These are phyloP conservation scores for Carassius carassius DNA, from an alignment of 2,113 vertebrate species.

Conservation along the genomic window DNA sequence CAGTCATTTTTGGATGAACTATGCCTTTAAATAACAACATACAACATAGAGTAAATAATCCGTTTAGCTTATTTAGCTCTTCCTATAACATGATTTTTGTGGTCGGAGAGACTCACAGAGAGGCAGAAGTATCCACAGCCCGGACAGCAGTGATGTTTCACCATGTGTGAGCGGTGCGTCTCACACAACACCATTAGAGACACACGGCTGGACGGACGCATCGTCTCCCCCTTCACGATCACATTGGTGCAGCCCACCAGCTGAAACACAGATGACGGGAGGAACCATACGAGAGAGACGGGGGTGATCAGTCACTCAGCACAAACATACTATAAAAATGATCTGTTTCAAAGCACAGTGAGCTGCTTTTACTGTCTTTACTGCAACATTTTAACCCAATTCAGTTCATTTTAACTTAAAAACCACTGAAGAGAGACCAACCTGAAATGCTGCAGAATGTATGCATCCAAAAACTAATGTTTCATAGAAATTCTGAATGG, in stretches of 20 bases:
- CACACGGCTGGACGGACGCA: slow-evolving; percentile 88
- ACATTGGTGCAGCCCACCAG: slow-evolving; percentile 80
- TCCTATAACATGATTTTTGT: neutral
- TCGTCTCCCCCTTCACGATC: slow-evolving; percentile 89
- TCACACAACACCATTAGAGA: slow-evolving; percentile 91
- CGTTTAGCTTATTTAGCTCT: neutral
- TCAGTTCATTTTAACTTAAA: neutral
- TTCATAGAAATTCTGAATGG: too few relatives aligned
- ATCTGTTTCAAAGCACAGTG: neutral
- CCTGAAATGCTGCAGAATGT: neutral
- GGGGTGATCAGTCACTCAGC: neutral
- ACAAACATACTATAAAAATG: neutral
- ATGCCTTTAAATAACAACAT: neutral
- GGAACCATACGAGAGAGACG: neutral
- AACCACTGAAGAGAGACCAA: neutral
- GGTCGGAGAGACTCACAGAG: slow-evolving; percentile 70
- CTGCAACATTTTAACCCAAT: neutral
- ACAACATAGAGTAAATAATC: neutral
- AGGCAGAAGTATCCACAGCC: slow-evolving; percentile 93
- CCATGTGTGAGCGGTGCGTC: slow-evolving; percentile 88
- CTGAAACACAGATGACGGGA: slow-evolving; percentile 61
- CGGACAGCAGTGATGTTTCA: slow-evolving; percentile 92
- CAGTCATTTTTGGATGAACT: too few relatives aligned
- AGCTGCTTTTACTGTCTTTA: neutral
- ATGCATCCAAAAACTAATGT: too few relatives aligned